These are phyloP conservation scores for Hybognathus amarus DNA, from an alignment of 2,797 vertebrate species.

Conservation along the genomic window DNA sequence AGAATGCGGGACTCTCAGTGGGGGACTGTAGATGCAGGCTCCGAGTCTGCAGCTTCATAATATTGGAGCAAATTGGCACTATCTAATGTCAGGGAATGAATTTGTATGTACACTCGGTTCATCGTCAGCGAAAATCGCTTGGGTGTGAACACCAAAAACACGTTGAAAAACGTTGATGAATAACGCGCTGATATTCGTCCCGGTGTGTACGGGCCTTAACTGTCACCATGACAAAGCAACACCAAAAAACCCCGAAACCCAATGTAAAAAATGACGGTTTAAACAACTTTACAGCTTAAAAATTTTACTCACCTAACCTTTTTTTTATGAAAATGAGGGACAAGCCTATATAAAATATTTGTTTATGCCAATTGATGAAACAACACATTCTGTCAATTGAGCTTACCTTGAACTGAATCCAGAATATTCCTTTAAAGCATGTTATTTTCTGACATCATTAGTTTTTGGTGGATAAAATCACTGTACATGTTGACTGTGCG, in stretches of 20 bases:
- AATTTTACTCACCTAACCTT: background rate
- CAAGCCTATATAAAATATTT: background rate
- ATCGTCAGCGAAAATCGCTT: too few relatives aligned
- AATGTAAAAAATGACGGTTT: background rate
- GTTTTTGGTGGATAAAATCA: constrained; percentile 1
- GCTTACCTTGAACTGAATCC: background rate
- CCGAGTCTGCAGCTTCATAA: too few relatives aligned
- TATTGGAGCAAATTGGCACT: too few relatives aligned
- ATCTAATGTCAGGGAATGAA: too few relatives aligned
- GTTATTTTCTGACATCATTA: background rate
- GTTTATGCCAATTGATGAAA: background rate
- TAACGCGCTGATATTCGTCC: too few relatives aligned
- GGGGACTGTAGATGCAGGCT: too few relatives aligned
- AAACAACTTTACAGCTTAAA: background rate
- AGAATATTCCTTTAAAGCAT: background rate
- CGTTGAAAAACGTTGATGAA: too few relatives aligned
- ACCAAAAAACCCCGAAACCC: background rate
- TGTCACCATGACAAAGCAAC: background rate
- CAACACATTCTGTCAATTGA: background rate
- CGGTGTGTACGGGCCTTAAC: too few relatives aligned
- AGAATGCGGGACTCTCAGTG: too few relatives aligned
- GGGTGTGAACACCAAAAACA: too few relatives aligned
- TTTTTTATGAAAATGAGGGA: background rate
- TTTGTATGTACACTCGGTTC: too few relatives aligned
- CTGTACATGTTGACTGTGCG: background rate